Conservation (phyloP, 2,888 invertebrate species). For the Lasioglossum vierecki region DNA sequence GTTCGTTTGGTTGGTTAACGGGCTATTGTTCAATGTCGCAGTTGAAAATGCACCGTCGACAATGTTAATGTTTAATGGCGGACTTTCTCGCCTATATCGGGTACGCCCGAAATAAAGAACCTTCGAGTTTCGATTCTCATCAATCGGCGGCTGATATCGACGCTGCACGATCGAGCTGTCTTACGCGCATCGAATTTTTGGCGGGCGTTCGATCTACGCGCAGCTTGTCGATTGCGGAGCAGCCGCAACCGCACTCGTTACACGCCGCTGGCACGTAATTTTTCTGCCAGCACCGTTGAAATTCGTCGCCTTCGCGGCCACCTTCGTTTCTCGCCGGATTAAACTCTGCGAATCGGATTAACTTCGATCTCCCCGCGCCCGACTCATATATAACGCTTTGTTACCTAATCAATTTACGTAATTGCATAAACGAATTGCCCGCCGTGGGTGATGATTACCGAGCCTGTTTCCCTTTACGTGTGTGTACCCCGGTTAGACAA, state of each 20-base stretch:
- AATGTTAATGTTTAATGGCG: conserved; percentile 43
- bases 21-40: conserved; percentile 42
- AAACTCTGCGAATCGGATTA: conserved; percentile 10
- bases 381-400: conserved; percentile 8
- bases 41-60: conserved; percentile 29
- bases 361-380: conserved; percentile 11
- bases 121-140: conserved; percentile 47
- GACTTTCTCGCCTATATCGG: background rate
- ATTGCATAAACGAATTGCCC: conserved; percentile 40
- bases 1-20: conserved; percentile 17
- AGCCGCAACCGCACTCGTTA: background rate
- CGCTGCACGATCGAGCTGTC: background rate
- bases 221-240: background rate
- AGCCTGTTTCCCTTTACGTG: background rate
- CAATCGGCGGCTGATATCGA: conserved; percentile 47
- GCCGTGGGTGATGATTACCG: background rate
- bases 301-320: background rate
- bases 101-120: conserved; percentile 52
- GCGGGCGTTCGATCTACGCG: conserved; percentile 55
- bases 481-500: background rate
- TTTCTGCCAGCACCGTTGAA: conserved; percentile 11
- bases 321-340: conserved; percentile 1
- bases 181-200: conserved; percentile 58
- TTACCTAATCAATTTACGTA: conserved; percentile 62
- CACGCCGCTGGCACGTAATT: no score